Evolutionary conservation across 2,888 invertebrate species (phyloP).

Genomic region (Luffia ferchaultella): DNA sequence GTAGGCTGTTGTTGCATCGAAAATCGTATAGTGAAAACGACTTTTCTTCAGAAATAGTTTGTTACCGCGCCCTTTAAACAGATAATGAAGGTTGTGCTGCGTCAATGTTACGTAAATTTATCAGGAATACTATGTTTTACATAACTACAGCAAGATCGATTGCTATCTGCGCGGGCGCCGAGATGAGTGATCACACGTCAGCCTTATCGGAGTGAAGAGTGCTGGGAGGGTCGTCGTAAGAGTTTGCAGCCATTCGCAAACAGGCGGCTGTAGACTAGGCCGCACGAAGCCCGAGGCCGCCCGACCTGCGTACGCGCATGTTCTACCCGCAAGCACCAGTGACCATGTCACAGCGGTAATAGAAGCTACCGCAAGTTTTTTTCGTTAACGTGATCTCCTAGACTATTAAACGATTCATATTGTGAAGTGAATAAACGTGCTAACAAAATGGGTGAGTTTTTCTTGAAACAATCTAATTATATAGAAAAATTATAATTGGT

Average conservation of each 20-base stretch:
- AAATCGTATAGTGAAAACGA: too few species aligned
- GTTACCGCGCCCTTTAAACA: neutral
- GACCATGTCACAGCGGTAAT: slow-evolving; percentile 51
- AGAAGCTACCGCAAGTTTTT: slow-evolving; percentile 31
- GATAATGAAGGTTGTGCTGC: slow-evolving; percentile 3
- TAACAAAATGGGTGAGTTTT: slow-evolving; percentile 48
- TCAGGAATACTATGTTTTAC: slow-evolving; percentile 2
- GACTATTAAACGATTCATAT: slow-evolving; percentile 37
- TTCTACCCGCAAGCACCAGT: slow-evolving; percentile 32
- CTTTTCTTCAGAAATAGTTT: too few species aligned
- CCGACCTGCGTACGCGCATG: slow-evolving; percentile 22
- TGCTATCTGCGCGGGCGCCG: slow-evolving; percentile 13
- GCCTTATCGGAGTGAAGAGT: slow-evolving; percentile 59
- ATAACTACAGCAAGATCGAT: slow-evolving; percentile 5
- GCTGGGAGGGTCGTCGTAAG: slow-evolving; percentile 37
- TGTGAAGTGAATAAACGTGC: slow-evolving; percentile 33
- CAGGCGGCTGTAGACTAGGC: slow-evolving; percentile 50
- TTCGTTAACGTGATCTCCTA: slow-evolving; percentile 44
- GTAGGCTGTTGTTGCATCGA: too few species aligned
- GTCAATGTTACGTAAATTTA: slow-evolving; percentile 13
- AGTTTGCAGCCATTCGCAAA: slow-evolving; percentile 43
- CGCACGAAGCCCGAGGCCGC: slow-evolving; percentile 34
- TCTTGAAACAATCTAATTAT: neutral
- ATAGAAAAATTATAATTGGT: too few species aligned
- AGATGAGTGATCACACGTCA: slow-evolving; percentile 45